phyloP scores from a whole-genome alignment of 2,888 invertebrate species.

The Artemia sinica region DNA sequence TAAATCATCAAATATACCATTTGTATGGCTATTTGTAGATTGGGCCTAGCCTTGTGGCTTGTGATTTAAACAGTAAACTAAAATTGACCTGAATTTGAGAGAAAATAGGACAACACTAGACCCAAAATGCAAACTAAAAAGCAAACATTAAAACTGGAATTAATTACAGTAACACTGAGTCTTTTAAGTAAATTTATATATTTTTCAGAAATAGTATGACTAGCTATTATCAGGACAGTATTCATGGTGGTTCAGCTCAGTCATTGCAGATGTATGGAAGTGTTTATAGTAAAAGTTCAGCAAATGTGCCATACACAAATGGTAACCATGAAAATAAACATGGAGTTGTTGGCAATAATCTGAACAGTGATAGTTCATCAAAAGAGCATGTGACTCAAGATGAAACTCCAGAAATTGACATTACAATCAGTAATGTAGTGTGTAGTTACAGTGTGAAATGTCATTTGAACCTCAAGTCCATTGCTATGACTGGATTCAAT shows the following conservation, averaged over 20 bases:
- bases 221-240: slow-evolving; percentile 4
- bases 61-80: no score
- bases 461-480: slow-evolving; percentile 82
- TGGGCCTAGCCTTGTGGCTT: no score
- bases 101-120: no score
- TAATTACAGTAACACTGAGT: no score
- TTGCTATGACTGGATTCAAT: slow-evolving; percentile 77
- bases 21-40: no score
- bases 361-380: neutral
- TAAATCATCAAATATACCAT: no score
- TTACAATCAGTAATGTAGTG: slow-evolving; percentile 92
- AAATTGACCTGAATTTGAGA: no score
- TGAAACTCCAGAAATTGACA: slow-evolving; percentile 45
- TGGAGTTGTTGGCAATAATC: neutral
- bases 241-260: neutral
- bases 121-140: no score
- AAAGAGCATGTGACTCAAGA: neutral
- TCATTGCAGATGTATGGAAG: neutral
- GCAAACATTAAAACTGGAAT: no score
- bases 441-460: slow-evolving; percentile 91
- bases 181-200: no score
- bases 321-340: neutral
- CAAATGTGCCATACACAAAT: neutral
- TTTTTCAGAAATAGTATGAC: neutral
- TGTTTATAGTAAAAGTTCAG: neutral